These are phyloP conservation scores for Paradisaea rubra DNA, from an alignment of 2,113 vertebrate genomes.

Conservation along the genomic window DNA sequence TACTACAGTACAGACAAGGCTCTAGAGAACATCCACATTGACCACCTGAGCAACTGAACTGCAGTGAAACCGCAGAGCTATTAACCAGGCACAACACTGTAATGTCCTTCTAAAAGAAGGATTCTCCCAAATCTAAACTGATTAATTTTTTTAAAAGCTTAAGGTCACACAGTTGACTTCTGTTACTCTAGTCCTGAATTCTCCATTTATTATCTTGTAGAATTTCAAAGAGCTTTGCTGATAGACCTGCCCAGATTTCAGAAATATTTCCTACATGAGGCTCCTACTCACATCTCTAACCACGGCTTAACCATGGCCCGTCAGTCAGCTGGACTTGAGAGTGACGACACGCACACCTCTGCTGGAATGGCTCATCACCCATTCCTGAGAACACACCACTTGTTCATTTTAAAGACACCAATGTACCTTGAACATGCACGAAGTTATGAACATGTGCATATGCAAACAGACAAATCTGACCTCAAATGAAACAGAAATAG, in stretches of 20 bases:
- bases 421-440: background rate
- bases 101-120: background rate
- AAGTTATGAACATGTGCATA: background rate
- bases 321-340: background rate
- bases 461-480: background rate
- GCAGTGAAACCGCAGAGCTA: background rate
- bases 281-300: background rate
- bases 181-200: background rate
- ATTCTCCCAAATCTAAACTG: background rate
- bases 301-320: background rate
- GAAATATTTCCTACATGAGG: slow-evolving; percentile 48
- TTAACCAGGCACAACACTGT: background rate
- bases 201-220: background rate
- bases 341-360: rapidly evolving
- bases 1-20: background rate
- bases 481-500: background rate
- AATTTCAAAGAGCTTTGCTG: background rate
- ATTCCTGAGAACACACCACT: background rate
- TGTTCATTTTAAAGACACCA: background rate
- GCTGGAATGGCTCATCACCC: background rate
- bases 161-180: background rate
- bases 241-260: slow-evolving; percentile 36
- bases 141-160: background rate
- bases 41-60: background rate
- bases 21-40: background rate